Evolutionary conservation across 2,888 invertebrate genomes (phyloP).

Genomic region (Stenolophus ochropezus): DNA sequence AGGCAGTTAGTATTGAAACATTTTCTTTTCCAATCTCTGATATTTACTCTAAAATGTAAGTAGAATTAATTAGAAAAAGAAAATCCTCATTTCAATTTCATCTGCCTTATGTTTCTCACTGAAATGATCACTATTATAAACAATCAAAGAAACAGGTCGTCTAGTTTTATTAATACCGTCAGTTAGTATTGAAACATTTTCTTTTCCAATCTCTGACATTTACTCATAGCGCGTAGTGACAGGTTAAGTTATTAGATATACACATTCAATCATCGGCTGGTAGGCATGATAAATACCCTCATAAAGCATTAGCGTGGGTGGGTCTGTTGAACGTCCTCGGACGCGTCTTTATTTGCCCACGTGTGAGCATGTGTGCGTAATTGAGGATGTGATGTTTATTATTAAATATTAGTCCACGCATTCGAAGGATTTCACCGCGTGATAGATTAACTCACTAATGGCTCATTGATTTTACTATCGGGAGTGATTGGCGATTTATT

Average conservation of each 20-base stretch:
- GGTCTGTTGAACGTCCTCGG: background rate
- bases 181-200: no score
- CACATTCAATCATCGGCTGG: conserved; percentile 48
- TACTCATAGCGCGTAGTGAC: no score
- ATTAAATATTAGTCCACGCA: conserved; percentile 51
- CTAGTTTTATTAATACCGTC: no score
- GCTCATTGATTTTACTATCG: background rate
- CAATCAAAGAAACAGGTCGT: no score
- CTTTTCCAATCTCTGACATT: no score
- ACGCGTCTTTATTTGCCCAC: conserved; percentile 11
- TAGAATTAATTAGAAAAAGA: no score
- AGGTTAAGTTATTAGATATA: conserved; percentile 23
- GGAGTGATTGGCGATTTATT: background rate
- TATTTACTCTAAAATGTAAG: no score
- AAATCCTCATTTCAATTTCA: no score
- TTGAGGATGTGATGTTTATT: conserved; percentile 33
- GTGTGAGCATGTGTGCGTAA: conserved; percentile 31
- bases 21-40: no score
- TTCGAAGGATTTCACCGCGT: conserved; percentile 24
- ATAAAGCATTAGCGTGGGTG: conserved; percentile 17
- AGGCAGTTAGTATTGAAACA: no score
- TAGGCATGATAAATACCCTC: conserved; percentile 48
- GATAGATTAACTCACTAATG: conserved; percentile 21
- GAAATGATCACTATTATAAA: no score
- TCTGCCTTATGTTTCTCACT: no score